Evolutionary conservation across 2,888 invertebrate species (phyloP).

Genomic region (Drepanosiphum platanoidis): DNA sequence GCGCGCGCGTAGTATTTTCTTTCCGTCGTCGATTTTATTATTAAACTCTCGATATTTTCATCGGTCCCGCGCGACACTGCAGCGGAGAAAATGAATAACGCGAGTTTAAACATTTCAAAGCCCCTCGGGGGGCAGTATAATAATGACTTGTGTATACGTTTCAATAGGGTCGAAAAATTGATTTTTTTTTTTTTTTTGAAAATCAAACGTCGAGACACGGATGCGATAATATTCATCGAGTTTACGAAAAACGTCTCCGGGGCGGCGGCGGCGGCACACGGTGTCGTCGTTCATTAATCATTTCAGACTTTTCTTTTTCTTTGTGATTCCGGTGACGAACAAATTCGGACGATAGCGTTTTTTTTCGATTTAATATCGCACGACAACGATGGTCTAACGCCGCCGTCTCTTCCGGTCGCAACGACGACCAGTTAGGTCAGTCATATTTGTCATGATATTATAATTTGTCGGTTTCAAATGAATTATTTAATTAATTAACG

Average conservation of each 20-base stretch:
- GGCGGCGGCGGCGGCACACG: too few species aligned
- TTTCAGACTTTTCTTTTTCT: not conserved
- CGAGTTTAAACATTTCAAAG: not conserved
- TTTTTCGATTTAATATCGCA: too few species aligned
- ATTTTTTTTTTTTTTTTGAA: too few species aligned
- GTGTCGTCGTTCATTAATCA: not conserved
- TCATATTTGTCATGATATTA: too few species aligned
- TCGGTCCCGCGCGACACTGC: not conserved
- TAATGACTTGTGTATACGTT: too few species aligned
- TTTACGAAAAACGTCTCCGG: not conserved
- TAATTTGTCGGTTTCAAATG: too few species aligned
- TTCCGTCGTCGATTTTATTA: not conserved
- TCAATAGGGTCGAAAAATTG: not conserved
- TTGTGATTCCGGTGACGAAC: not conserved
- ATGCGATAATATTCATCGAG: not conserved
- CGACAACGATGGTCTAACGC: too few species aligned
- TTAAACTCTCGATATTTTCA: not conserved
- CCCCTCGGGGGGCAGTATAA: not conserved
- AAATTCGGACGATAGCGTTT: too few species aligned
- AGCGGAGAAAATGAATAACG: not conserved
- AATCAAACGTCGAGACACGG: not conserved
- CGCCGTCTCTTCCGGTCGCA: too few species aligned
- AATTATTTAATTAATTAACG: too few species aligned
- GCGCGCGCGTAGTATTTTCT: not conserved
- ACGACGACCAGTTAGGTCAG: too few species aligned